These are phyloP conservation scores for Mesitornis unicolor DNA, from an alignment of 2,113 vertebrate genomes.

Conservation along the genomic window DNA sequence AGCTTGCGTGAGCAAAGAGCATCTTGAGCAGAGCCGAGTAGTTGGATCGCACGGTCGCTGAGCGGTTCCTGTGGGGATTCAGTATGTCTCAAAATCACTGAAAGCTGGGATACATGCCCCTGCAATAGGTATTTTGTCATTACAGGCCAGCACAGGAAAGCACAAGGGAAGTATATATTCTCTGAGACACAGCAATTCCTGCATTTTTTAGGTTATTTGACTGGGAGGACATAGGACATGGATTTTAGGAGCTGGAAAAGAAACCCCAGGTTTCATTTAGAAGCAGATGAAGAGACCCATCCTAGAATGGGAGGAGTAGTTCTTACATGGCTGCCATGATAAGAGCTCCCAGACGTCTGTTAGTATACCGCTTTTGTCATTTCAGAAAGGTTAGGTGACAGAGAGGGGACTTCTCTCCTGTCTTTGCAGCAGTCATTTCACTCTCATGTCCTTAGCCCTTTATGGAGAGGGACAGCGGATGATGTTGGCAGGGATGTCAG, in stretches of 20 bases:
- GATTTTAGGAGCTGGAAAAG: background rate
- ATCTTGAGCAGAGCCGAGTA: background rate
- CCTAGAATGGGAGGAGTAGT: rapidly evolving
- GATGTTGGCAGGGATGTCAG: background rate
- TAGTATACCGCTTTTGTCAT: background rate
- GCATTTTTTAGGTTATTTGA: background rate
- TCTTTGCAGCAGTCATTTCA: background rate
- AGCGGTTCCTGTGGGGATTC: rapidly evolving
- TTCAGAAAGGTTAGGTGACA: background rate
- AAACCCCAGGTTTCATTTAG: background rate
- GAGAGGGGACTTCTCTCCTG: background rate
- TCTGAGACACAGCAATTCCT: background rate
- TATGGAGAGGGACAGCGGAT: background rate
- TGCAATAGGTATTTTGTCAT: background rate
- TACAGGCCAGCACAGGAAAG: background rate
- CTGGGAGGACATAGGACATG: no score
- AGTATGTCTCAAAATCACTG: background rate
- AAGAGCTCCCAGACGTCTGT: background rate
- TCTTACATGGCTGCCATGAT: rapidly evolving
- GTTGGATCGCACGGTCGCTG: background rate
- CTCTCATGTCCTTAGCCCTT: rapidly evolving
- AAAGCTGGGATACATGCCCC: rapidly evolving
- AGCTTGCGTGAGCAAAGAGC: background rate
- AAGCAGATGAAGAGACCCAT: background rate
- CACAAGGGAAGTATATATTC: rapidly evolving